Percentiles rank a stretch among this genome's conserved stretches.
These are phyloP conservation scores for Sphaerodactylus townsendi DNA, from an alignment of 2,113 vertebrate species.

Conservation along the genomic window DNA sequence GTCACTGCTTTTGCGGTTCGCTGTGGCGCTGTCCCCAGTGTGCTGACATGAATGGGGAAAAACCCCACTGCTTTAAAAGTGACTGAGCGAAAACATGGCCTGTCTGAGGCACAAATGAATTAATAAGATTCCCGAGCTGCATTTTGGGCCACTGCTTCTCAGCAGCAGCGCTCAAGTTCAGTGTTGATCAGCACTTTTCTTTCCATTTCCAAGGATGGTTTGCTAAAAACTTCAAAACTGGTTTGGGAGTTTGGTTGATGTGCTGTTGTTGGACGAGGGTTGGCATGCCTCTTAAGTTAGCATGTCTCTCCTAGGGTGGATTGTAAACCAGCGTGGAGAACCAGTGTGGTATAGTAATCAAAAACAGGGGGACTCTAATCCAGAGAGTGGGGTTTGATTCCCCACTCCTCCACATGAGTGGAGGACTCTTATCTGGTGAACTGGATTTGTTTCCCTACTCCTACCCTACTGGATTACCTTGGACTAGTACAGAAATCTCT, in stretches of 20 bases:
- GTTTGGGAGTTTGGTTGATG: not conserved
- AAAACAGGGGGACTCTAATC: too few relatives aligned
- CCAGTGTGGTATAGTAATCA: too few relatives aligned
- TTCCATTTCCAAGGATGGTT: too few relatives aligned
- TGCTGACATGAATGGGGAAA: not conserved
- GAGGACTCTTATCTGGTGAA: too few relatives aligned
- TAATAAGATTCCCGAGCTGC: not conserved
- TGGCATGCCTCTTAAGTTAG: not conserved
- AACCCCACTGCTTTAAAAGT: not conserved
- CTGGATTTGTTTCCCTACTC: too few relatives aligned
- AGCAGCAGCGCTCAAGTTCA: not conserved
- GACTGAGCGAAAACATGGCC: not conserved
- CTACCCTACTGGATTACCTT: too few relatives aligned
- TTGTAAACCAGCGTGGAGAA: not conserved
- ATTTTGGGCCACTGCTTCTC: not conserved
- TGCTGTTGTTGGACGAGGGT: too few relatives aligned
- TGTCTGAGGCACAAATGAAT: not conserved
- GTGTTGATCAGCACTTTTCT: not conserved
- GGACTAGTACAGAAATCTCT: too few relatives aligned
- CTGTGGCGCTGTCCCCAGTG: not conserved
- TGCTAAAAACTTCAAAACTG: not conserved
- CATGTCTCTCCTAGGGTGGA: too few relatives aligned
- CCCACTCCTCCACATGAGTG: too few relatives aligned
- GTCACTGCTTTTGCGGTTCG: rapidly evolving
- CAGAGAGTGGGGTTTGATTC: too few relatives aligned